Evolutionary conservation across 2,888 invertebrate genomes (phyloP).

Genomic region (Drosophila hawaiiensis): DNA sequence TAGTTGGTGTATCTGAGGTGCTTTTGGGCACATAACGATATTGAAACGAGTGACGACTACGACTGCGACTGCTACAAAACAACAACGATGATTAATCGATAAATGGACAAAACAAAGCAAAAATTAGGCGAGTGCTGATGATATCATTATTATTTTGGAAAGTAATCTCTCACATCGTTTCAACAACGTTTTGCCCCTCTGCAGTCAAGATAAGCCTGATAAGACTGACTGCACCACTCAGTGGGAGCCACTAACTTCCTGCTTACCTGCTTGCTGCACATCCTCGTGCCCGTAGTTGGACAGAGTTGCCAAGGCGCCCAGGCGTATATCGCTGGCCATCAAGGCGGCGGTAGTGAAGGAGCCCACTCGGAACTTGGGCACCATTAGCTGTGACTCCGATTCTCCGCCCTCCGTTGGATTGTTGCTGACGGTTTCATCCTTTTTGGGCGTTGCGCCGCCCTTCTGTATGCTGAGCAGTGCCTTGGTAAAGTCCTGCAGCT

Average conservation of each 20-base stretch:
- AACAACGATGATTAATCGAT: constrained; percentile 18
- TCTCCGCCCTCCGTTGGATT: constrained; percentile 50
- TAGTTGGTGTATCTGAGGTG: background rate
- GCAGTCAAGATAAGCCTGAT: background rate
- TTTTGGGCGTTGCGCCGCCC: constrained; percentile 40
- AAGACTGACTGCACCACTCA: background rate
- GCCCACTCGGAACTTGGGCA: constrained; percentile 89
- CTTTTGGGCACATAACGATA: background rate
- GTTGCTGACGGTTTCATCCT: constrained; percentile 9
- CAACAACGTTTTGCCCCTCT: background rate
- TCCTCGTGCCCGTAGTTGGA: constrained; percentile 84
- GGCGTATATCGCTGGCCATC: constrained; percentile 81
- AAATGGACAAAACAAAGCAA: no score
- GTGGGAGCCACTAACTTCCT: background rate
- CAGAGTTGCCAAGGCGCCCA: constrained; percentile 85
- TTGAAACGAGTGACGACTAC: constrained; percentile 20
- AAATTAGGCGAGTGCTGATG: constrained; percentile 8
- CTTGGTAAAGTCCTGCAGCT: constrained; percentile 87
- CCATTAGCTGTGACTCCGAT: constrained; percentile 86
- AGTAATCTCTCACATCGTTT: constrained; percentile 13
- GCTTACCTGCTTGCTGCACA: constrained; percentile 83
- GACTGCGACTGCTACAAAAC: no score
- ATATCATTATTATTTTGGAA: constrained; percentile 24
- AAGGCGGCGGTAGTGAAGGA: constrained; percentile 85
- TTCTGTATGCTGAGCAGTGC: constrained; percentile 83